These are phyloP conservation scores for Trachurus trachurus DNA, from an alignment of 2,797 vertebrate genomes.

Conservation along the genomic window DNA sequence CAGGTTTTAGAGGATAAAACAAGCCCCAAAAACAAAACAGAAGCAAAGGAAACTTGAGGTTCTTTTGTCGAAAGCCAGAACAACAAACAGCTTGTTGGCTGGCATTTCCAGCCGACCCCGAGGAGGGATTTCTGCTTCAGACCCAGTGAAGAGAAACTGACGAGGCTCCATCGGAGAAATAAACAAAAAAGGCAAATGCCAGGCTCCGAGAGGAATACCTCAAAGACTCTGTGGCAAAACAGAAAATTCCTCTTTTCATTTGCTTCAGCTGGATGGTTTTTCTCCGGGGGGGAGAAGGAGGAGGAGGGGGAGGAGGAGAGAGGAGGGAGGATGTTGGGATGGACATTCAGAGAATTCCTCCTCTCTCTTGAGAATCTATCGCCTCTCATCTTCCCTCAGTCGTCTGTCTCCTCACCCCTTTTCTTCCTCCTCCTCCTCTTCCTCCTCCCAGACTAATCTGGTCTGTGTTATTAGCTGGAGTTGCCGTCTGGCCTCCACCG, in stretches of 20 bases:
- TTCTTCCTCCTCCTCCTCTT: background rate
- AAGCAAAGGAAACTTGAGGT: conserved; percentile 48
- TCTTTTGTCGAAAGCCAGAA: conserved; percentile 52
- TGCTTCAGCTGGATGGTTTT: conserved; percentile 8
- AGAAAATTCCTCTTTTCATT: conserved; percentile 51
- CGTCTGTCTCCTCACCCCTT: conserved; percentile 13
- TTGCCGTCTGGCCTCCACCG: conserved; percentile 62
- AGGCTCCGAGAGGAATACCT: conserved; percentile 62
- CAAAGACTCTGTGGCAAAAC: conserved; percentile 48
- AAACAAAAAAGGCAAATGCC: conserved; percentile 75
- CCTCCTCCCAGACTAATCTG: conserved; percentile 54
- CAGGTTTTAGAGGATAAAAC: conserved; percentile 6
- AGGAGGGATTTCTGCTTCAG: conserved; percentile 72
- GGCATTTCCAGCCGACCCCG: conserved; percentile 74
- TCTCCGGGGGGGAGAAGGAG: no score
- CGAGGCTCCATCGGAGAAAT: conserved; percentile 64
- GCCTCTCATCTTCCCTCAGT: conserved; percentile 30
- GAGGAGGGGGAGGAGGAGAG: no score
- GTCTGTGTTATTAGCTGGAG: conserved; percentile 62
- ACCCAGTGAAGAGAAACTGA: conserved; percentile 61
- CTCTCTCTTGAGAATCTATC: conserved; percentile 15
- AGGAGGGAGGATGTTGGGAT: conserved; percentile 3
- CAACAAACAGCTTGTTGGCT: conserved; percentile 78
- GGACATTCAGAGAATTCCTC: conserved; percentile 21
- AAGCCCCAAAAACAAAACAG: background rate